Percentiles rank a stretch among this genome's conserved stretches.
phyloP scores from a whole-genome alignment of 64 coral and sea anemone species.

The Porites lutea region DNA sequence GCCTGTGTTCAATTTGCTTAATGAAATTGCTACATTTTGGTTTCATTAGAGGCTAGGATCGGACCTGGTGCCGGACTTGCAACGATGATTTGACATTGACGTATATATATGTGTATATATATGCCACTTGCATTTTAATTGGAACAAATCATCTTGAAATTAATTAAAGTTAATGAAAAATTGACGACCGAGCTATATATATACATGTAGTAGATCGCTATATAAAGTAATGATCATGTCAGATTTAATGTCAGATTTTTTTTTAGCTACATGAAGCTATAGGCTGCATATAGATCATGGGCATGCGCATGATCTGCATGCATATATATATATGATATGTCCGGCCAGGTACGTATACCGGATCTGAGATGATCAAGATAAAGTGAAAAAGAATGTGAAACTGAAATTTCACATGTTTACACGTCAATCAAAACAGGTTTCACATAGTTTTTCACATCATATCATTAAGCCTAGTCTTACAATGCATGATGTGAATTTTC shows the following conservation, averaged over 20 bases:
- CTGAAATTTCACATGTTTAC: no score
- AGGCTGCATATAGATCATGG: background rate
- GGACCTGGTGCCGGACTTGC: background rate
- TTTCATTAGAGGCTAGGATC: background rate
- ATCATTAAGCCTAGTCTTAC: no score
- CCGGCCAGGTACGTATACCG: no score
- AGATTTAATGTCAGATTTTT: no score
- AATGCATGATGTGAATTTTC: no score
- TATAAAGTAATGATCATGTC: background rate
- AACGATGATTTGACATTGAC: background rate
- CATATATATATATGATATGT: background rate
- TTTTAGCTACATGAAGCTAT: background rate
- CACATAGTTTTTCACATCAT: no score
- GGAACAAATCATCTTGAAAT: background rate
- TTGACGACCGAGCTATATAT: background rate
- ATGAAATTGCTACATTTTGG: background rate
- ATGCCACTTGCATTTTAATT: background rate
- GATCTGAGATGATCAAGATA: background rate
- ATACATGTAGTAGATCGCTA: background rate
- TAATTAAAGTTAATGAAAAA: constrained; percentile 1
- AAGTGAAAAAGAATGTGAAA: background rate
- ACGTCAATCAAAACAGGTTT: no score
- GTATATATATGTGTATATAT: constrained; percentile 1
- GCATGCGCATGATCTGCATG: background rate
- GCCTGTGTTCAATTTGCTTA: background rate